phyloP scores from a whole-genome alignment of 2,113 vertebrate genomes.

The Stigmatopora argus region DNA sequence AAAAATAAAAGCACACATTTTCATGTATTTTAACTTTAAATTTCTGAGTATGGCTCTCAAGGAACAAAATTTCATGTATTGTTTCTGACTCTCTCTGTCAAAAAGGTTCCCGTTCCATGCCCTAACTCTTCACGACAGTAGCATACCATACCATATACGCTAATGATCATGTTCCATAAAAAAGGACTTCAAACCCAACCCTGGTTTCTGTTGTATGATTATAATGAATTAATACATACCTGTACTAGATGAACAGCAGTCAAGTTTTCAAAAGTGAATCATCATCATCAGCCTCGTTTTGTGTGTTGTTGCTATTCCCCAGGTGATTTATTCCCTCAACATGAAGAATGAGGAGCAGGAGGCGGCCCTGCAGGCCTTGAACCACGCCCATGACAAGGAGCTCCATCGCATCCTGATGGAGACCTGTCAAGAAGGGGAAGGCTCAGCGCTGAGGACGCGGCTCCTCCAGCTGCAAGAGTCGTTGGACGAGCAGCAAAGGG shows the following conservation, averaged over 20 bases:
- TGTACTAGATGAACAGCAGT: background rate
- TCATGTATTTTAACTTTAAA: too few species aligned
- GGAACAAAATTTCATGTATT: too few species aligned
- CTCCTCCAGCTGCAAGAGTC: conserved; percentile 80
- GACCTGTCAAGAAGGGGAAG: conserved; percentile 72
- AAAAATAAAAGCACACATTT: too few species aligned
- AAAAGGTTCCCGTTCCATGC: too few species aligned
- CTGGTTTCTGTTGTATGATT: background rate
- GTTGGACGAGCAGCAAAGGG: conserved; percentile 79
- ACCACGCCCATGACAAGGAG: conserved; percentile 79
- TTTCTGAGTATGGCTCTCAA: too few species aligned
- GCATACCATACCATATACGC: too few species aligned
- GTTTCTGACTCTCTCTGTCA: too few species aligned
- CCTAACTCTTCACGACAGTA: too few species aligned
- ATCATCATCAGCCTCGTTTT: background rate
- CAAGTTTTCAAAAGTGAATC: background rate
- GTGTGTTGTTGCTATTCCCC: conserved; percentile 3
- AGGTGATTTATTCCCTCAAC: conserved; percentile 95
- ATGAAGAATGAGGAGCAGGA: conserved; percentile 90
- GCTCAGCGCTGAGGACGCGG: conserved; percentile 72
- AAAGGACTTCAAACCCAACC: too few species aligned
- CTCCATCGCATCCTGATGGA: conserved; percentile 78
- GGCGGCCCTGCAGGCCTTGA: conserved; percentile 75
- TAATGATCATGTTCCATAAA: too few species aligned
- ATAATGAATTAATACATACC: background rate